Evolutionary conservation across 1,140 invertebrate species (phyloP).

Genomic region (Tetragnatha versicolor): DNA sequence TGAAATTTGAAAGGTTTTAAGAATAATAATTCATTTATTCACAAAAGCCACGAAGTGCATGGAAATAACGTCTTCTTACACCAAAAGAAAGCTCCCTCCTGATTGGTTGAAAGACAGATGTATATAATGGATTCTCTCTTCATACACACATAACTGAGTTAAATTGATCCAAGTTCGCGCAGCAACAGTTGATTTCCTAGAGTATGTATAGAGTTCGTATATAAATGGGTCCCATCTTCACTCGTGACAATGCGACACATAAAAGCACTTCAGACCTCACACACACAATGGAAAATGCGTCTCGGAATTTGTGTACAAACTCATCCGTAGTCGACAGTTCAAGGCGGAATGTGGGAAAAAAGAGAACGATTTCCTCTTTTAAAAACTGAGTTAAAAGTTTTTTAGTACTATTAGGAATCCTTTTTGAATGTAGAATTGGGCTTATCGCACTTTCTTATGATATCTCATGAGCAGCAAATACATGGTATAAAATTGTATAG

Average conservation of each 20-base stretch:
- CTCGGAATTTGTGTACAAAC: background rate
- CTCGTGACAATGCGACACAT: background rate
- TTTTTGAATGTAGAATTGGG: slow-evolving; percentile 7
- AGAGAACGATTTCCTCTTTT: background rate
- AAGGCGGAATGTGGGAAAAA: background rate
- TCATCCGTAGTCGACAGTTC: background rate
- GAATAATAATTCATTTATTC: slow-evolving; percentile 51
- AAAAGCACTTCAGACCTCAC: slow-evolving; percentile 2
- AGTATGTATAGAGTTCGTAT: too few relatives aligned
- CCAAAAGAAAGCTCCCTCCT: slow-evolving; percentile 16
- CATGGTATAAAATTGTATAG: slow-evolving; percentile 12
- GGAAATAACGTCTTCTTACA: slow-evolving; percentile 14
- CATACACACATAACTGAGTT: background rate
- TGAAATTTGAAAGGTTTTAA: slow-evolving; percentile 53
- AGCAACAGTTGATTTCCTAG: too few relatives aligned
- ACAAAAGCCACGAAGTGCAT: slow-evolving; percentile 43
- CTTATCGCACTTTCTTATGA: background rate
- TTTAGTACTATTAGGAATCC: background rate
- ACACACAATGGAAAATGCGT: too few relatives aligned
- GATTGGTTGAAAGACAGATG: slow-evolving; percentile 45
- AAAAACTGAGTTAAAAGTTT: slow-evolving; percentile 26
- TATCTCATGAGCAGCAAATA: background rate
- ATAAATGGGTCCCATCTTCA: background rate
- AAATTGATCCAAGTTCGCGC: background rate
- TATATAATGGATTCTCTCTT: slow-evolving; percentile 13